phyloP scores from a whole-genome alignment of 2,797 vertebrate species.

The Acrossocheilus fasciatus region DNA sequence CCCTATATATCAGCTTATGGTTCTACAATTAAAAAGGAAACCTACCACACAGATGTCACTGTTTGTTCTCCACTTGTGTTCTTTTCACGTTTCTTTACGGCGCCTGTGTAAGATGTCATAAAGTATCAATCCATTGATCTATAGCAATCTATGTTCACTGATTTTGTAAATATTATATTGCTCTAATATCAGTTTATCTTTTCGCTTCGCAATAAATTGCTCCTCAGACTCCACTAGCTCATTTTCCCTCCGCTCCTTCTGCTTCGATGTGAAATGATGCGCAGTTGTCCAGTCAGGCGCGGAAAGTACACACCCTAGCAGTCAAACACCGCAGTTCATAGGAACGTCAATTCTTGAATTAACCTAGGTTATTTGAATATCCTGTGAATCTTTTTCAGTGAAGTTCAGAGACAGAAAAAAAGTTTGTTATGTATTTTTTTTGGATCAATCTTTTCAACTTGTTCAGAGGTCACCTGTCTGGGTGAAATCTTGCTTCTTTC shows the following conservation, averaged over 20 bases:
- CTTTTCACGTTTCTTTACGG: slow-evolving; percentile 1
- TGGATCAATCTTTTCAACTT: not conserved
- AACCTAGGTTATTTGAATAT: not conserved
- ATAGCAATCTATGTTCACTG: not conserved
- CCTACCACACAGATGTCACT: slow-evolving; percentile 21
- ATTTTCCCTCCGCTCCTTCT: not conserved
- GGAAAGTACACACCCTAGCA: slow-evolving; percentile 33
- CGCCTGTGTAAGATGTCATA: not conserved
- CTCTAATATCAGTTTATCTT: not conserved
- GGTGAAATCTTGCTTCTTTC: not conserved
- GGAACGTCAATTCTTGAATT: not conserved
- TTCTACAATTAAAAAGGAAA: slow-evolving; percentile 4
- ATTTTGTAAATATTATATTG: not conserved
- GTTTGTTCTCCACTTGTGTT: slow-evolving; percentile 29
- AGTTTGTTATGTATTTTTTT: not conserved
- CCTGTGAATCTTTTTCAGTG: not conserved
- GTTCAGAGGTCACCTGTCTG: not conserved
- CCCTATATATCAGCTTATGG: not conserved
- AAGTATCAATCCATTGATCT: slow-evolving; percentile 6
- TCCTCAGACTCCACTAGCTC: not conserved
- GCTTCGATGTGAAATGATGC: slow-evolving; percentile 19
- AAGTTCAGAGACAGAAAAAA: no score
- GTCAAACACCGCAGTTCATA: slow-evolving; percentile 15
- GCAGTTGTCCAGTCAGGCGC: slow-evolving; percentile 15
- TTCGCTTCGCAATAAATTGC: not conserved